Percentiles rank a stretch among this genome's conserved stretches.
These are phyloP conservation scores for Anthopleura sola DNA, from an alignment of 64 coral and sea anemone genomes.

Conservation along the genomic window DNA sequence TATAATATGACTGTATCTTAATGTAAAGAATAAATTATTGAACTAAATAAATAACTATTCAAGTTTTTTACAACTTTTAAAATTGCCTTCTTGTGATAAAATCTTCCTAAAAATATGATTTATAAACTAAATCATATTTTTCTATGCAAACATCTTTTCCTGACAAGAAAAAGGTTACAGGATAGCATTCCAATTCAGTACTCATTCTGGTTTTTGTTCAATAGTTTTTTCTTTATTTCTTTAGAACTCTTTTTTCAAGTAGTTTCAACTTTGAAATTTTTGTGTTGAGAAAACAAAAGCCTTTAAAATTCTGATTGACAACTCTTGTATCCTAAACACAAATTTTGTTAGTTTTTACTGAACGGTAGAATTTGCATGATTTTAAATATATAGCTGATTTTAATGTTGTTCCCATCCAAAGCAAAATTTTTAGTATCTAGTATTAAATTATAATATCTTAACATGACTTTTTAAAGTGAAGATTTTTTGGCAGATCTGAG, in stretches of 20 bases:
- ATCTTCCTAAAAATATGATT: not conserved
- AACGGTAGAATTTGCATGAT: too few species aligned
- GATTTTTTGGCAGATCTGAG: too few species aligned
- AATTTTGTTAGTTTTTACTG: too few species aligned
- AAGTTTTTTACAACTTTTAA: not conserved
- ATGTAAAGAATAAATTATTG: conserved; percentile 17
- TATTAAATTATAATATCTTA: too few species aligned
- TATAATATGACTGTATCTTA: conserved; percentile 5
- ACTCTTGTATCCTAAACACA: too few species aligned
- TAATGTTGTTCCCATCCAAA: too few species aligned
- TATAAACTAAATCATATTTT: not conserved
- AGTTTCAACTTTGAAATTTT: not conserved
- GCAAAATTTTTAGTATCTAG: too few species aligned
- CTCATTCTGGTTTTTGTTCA: not conserved
- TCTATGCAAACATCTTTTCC: not conserved
- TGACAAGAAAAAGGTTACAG: not conserved
- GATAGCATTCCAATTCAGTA: not conserved
- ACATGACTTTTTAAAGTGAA: too few species aligned
- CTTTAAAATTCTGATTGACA: too few species aligned
- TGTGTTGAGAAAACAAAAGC: not conserved
- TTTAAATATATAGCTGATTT: too few species aligned
- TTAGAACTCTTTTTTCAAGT: not conserved
- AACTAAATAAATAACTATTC: conserved; percentile 8
- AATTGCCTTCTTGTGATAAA: not conserved
- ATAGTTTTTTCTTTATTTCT: not conserved